These are phyloP conservation scores for Micrasema longulum DNA, from an alignment of 1,140 invertebrate species.

Conservation along the genomic window DNA sequence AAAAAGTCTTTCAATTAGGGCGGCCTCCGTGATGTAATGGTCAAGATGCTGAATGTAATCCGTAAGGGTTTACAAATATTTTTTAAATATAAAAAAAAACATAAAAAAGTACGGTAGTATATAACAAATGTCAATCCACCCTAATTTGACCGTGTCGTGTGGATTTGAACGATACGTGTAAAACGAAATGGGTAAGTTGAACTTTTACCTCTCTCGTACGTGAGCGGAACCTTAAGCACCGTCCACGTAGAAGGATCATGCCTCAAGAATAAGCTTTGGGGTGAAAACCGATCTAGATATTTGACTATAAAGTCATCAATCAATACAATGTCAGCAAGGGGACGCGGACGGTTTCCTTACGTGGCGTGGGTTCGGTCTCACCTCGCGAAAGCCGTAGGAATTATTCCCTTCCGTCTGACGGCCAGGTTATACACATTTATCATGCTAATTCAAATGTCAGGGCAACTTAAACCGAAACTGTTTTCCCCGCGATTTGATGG, in stretches of 20 bases:
- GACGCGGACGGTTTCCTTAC: constrained; percentile 33
- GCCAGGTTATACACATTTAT: constrained; percentile 20
- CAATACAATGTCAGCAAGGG: constrained; percentile 27
- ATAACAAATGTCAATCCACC: too few relatives aligned
- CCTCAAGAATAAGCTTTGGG: background rate
- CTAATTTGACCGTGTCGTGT: too few relatives aligned
- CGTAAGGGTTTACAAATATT: too few relatives aligned
- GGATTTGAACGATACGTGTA: too few relatives aligned
- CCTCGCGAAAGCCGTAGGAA: too few relatives aligned
- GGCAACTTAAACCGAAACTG: constrained; percentile 12
- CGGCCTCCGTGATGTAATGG: too few relatives aligned
- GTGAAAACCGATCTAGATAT: constrained; percentile 28
- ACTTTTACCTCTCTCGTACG: too few relatives aligned
- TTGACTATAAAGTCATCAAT: constrained; percentile 37
- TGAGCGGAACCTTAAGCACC: background rate
- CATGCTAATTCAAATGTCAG: constrained; percentile 33
- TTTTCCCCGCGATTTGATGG: constrained; percentile 18
- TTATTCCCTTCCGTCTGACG: background rate
- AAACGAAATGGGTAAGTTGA: too few relatives aligned
- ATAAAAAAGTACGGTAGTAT: too few relatives aligned
- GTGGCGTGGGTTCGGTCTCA: background rate
- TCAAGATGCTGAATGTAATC: too few relatives aligned
- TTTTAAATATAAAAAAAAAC: too few relatives aligned
- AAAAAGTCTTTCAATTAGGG: too few relatives aligned
- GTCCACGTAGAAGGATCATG: background rate